These are phyloP conservation scores for Bucorvus abyssinicus DNA, from an alignment of 2,797 vertebrate species.

Conservation along the genomic window DNA sequence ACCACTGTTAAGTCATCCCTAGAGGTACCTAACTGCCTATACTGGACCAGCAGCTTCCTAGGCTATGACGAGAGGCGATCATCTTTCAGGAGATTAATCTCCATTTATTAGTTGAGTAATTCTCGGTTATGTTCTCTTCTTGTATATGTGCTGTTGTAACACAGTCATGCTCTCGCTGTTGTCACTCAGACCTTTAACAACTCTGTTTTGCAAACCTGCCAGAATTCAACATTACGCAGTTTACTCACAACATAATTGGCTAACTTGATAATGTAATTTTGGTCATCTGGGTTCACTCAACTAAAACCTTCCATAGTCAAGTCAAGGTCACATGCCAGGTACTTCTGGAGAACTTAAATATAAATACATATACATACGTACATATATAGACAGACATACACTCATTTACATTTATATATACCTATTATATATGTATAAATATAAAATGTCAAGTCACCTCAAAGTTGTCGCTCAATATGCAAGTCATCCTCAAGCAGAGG, in stretches of 20 bases:
- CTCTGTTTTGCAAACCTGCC: neutral
- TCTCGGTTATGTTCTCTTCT: neutral
- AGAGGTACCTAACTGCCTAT: neutral
- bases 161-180: neutral
- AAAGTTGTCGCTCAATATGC: neutral
- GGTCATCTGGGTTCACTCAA: neutral
- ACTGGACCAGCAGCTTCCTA: neutral
- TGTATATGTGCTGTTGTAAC: neutral
- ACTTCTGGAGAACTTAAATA: neutral
- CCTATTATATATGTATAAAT: neutral
- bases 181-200: neutral
- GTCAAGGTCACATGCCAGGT: neutral
- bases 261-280: neutral
- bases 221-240: neutral
- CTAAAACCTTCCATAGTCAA: neutral
- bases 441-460: neutral
- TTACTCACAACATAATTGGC: neutral
- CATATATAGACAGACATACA: no score
- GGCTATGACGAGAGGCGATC: neutral
- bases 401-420: neutral
- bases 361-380: neutral
- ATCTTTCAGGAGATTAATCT: conserved; percentile 38
- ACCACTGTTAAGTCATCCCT: neutral
- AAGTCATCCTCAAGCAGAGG: neutral
- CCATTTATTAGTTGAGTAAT: conserved; percentile 6